Conservation (phyloP, 2,888 invertebrate genomes). For the Hypercompe scribonia region DNA sequence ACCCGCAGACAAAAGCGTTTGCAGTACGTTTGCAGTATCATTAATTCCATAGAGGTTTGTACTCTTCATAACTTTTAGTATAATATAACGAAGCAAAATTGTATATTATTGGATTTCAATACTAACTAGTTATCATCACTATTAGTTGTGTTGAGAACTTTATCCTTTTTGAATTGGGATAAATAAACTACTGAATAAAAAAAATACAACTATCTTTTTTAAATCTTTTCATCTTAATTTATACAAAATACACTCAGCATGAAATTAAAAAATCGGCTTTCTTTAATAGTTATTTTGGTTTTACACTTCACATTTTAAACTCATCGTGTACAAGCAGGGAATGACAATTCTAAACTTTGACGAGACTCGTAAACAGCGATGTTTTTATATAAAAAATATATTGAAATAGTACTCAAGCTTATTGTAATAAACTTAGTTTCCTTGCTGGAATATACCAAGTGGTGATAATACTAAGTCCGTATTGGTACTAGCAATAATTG, state of each 20-base stretch:
- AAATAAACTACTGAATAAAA: too few species aligned
- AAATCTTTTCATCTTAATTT: too few species aligned
- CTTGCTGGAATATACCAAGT: constrained; percentile 85
- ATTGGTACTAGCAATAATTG: constrained; percentile 89
- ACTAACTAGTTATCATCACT: too few species aligned
- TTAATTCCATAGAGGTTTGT: too few species aligned
- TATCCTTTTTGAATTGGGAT: too few species aligned
- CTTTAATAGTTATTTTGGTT: background rate
- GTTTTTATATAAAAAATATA: background rate
- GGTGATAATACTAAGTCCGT: constrained; percentile 89
- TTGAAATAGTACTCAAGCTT: background rate
- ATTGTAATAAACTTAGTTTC: constrained; percentile 46
- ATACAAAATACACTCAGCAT: background rate
- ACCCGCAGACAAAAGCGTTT: too few species aligned
- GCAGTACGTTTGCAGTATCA: too few species aligned
- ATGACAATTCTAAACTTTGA: background rate
- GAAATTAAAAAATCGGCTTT: background rate
- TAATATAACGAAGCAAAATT: too few species aligned
- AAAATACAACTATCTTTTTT: too few species aligned
- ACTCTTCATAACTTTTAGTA: too few species aligned
- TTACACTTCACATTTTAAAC: background rate
- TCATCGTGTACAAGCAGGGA: background rate
- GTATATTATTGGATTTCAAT: too few species aligned
- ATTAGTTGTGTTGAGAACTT: too few species aligned
- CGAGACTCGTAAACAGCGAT: background rate